These are phyloP conservation scores for Mayetiola destructor DNA, from an alignment of 2,888 invertebrate species.

Conservation along the genomic window DNA sequence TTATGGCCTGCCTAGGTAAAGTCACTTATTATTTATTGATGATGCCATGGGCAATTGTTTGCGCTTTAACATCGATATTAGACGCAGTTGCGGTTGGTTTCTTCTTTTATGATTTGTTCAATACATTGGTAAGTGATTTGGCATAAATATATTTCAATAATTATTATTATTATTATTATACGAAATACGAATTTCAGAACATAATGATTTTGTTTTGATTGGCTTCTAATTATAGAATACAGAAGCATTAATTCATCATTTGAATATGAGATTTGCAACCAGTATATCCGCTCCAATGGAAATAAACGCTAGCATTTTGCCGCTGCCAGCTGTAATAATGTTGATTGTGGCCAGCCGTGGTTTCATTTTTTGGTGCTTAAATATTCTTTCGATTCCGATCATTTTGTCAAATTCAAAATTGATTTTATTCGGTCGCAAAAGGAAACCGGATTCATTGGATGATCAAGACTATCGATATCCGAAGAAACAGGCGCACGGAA, in stretches of 20 bases:
- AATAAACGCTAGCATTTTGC: background rate
- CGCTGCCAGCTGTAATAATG: constrained; percentile 16
- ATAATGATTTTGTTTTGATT: background rate
- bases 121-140: constrained; percentile 31
- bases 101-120: constrained; percentile 31
- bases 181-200: background rate
- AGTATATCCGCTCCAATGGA: background rate
- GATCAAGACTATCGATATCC: background rate
- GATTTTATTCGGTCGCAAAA: constrained; percentile 1
- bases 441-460: background rate
- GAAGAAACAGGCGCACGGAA: background rate
- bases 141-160: background rate
- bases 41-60: constrained; percentile 34
- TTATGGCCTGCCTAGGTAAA: constrained; percentile 16
- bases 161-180: background rate
- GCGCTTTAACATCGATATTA: constrained; percentile 29
- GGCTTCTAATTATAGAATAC: background rate
- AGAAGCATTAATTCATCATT: background rate
- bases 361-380: constrained; percentile 15
- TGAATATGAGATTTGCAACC: background rate
- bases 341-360: background rate
- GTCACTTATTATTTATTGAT: constrained; percentile 22
- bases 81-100: constrained; percentile 36
- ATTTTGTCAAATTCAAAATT: constrained; percentile 10
- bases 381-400: constrained; percentile 11